Conservation (phyloP, 1,140 invertebrate species). For the Carposina sasakii region DNA sequence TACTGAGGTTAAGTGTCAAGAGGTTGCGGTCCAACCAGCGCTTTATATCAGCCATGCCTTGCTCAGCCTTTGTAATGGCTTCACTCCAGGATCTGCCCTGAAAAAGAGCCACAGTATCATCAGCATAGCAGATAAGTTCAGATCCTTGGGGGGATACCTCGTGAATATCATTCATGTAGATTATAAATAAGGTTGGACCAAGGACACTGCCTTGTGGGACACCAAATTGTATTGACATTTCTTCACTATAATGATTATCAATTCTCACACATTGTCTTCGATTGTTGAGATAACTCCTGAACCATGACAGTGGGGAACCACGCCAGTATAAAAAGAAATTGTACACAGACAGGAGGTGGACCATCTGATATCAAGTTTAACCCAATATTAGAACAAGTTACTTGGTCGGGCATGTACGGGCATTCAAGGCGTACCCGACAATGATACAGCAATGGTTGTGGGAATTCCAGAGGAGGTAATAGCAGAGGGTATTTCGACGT, state of each 20-base stretch:
- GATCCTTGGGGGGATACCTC: neutral
- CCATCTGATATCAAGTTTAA: conserved; percentile 11
- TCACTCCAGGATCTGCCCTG: neutral
- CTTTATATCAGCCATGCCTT: neutral
- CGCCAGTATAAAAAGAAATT: neutral
- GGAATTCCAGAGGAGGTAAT: too few species aligned
- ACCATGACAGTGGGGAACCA: too few species aligned
- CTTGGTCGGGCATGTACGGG: conserved; percentile 11
- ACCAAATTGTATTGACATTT: neutral
- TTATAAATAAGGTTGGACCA: neutral
- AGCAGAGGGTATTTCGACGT: too few species aligned
- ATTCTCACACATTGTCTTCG: neutral
- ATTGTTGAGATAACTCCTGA: too few species aligned
- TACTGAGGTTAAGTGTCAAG: neutral
- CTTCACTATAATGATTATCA: neutral
- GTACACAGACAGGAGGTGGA: conserved; percentile 4
- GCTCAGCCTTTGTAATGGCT: neutral
- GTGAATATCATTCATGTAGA: neutral
- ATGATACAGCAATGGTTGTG: neutral
- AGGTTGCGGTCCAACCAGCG: neutral
- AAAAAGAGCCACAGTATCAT: neutral
- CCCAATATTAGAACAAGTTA: conserved; percentile 15
- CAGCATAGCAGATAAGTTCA: neutral
- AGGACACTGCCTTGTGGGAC: neutral
- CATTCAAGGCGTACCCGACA: neutral